Evolutionary conservation across 2,888 invertebrate species (phyloP).

Genomic region (Xylota segnis): DNA sequence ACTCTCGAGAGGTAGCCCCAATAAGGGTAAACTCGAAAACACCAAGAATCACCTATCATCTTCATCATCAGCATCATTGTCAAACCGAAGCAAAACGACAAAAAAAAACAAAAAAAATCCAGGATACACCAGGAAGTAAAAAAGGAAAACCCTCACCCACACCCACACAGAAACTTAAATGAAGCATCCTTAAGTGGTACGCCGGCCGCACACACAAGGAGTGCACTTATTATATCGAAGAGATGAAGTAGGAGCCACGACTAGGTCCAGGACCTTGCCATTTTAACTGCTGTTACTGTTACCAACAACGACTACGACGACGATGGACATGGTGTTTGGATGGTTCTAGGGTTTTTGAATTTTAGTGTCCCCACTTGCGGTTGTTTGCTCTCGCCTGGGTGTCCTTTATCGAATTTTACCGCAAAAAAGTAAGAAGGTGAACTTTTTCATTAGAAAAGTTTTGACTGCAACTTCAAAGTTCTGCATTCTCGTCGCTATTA

Average conservation of each 20-base stretch:
- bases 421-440: slow-evolving; percentile 53
- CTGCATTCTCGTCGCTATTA: slow-evolving; percentile 41
- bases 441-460: slow-evolving; percentile 72
- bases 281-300: slow-evolving; percentile 46
- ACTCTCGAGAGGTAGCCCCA: slow-evolving; percentile 43
- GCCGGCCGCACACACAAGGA: slow-evolving; percentile 65
- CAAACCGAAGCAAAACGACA: slow-evolving; percentile 20
- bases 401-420: slow-evolving; percentile 60
- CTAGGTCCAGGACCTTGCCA: slow-evolving; percentile 42
- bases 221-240: slow-evolving; percentile 61
- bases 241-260: slow-evolving; percentile 35
- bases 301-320: not conserved
- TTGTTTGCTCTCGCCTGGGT: slow-evolving; percentile 55
- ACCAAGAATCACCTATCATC: slow-evolving; percentile 39
- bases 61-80: slow-evolving; percentile 64
- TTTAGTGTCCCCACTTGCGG: slow-evolving; percentile 59
- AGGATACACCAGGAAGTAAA: slow-evolving; percentile 42
- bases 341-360: slow-evolving; percentile 52
- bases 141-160: slow-evolving; percentile 46
- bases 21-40: slow-evolving; percentile 33
- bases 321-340: slow-evolving; percentile 47
- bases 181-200: slow-evolving; percentile 72
- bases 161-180: slow-evolving; percentile 64
- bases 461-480: slow-evolving; percentile 61
- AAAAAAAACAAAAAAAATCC: not conserved